Evolutionary conservation across 2,888 invertebrate species (phyloP), one percentile per base, ranked within the genome.

Genomic region (Galeopsomyia nigrocyanea): DNA sequence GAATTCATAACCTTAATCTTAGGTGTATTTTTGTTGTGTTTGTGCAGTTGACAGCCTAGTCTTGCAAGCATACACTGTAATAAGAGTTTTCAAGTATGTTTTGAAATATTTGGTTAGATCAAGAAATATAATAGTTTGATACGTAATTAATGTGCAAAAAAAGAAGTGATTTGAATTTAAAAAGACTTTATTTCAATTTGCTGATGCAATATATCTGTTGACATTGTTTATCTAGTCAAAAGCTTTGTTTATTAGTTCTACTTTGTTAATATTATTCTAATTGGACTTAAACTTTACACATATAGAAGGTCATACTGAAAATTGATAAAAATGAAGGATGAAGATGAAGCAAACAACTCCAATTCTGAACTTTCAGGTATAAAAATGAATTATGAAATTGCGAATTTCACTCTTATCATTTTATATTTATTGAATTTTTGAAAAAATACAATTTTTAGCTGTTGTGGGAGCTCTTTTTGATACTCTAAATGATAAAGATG

Each of bases 401-500:
- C 50, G 55, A 62, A 26, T 3, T 60, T 62, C 51, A 75, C 67
- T 39, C 5, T 13, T 39, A 39, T 39, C 26, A 16, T n/a, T 60
- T 49, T 39, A 50, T 21, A 65, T 14, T 73, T 71, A 69, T 51
- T 63, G 31, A 56, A 47, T 60, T 60, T 26, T 68, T 49, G 26
- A 63, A 53, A 53, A 65, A 64, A n/a, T 47, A 21, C 14, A 17
- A 16, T n/a, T 13, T 26, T 49, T 50, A 85, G 85, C 80, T 71
- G 81, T 84, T 22, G 77, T 85, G 5, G 80, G 78, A 49, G 82
- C 82, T 19, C 74, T 85, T 16, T 68, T 85, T 26, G 83, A 83
- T 63, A 78, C 80, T 5, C 76, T 84, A 19, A 82, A 83, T 57
- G 84, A 85, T 76, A 84, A 81, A 77, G 80, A 80, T 75, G 80